Conservation (phyloP, 1,140 invertebrate genomes). For the Piezodorus guildinii region DNA sequence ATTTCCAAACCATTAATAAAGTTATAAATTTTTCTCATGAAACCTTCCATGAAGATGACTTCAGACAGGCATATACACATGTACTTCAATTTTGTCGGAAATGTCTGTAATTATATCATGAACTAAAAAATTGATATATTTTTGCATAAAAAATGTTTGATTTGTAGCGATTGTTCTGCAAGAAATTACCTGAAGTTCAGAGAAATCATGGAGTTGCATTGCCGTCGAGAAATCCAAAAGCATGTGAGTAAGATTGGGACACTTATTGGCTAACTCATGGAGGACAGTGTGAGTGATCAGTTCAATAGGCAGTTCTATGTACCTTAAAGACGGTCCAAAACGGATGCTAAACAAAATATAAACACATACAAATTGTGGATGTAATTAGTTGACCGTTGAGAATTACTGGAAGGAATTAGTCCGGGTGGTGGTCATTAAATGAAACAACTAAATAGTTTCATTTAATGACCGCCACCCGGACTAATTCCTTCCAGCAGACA, state of each 20-base stretch:
- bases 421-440: too few species aligned
- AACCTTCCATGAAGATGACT: slow-evolving; percentile 99
- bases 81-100: slow-evolving; percentile 93
- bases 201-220: slow-evolving; percentile 99
- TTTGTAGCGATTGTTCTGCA: neutral
- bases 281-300: slow-evolving; percentile 95
- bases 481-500: too few species aligned
- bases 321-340: slow-evolving; percentile 81
- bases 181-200: slow-evolving; percentile 68
- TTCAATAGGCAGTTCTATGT: slow-evolving; percentile 95
- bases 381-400: too few species aligned
- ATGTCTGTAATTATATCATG: slow-evolving; percentile 43
- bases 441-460: too few species aligned
- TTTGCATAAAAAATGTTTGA: neutral
- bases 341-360: slow-evolving; percentile 48
- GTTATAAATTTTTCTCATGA: slow-evolving; percentile 99
- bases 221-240: slow-evolving; percentile 95
- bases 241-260: slow-evolving; percentile 95
- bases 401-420: too few species aligned
- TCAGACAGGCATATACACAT: slow-evolving; percentile 97
- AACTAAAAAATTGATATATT: neutral
- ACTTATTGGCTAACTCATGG: slow-evolving; percentile 93
- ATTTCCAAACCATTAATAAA: slow-evolving; percentile 99
- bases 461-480: too few species aligned
- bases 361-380: too few species aligned